A percentile compares a stretch with the other conserved stretches of the same genome.
These are phyloP conservation scores for Merops nubicus DNA, from an alignment of 2,113 vertebrate genomes.

Conservation along the genomic window DNA sequence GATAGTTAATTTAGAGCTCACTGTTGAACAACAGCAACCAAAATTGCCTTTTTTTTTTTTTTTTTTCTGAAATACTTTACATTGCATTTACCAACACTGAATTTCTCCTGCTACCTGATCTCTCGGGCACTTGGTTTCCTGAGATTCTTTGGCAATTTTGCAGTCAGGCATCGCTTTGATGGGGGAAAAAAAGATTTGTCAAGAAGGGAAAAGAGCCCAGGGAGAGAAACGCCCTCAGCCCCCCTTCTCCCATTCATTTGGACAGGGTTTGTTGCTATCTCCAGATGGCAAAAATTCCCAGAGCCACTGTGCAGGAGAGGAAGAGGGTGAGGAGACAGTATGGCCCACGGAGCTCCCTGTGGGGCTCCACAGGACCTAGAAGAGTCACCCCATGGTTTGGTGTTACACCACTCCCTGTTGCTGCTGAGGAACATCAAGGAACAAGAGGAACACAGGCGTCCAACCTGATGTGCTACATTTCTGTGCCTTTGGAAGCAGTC, in stretches of 20 bases:
- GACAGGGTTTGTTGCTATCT: background rate
- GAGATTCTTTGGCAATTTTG: constrained; percentile 1
- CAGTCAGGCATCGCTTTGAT: background rate
- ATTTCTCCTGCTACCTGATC: background rate
- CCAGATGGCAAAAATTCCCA: background rate
- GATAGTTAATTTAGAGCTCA: background rate
- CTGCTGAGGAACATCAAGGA: background rate
- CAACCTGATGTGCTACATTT: accelerated
- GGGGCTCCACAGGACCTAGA: background rate
- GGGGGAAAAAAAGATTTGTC: background rate
- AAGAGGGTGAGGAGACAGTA: background rate
- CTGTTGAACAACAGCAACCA: background rate
- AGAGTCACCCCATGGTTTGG: background rate
- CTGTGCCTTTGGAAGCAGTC: background rate
- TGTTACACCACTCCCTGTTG: background rate
- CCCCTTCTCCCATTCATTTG: background rate
- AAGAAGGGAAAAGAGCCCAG: background rate
- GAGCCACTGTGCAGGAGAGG: background rate
- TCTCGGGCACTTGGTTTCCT: background rate
- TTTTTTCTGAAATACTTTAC: background rate
- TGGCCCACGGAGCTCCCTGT: background rate
- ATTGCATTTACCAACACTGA: background rate
- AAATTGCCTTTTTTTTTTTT: background rate
- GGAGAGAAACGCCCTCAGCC: background rate
- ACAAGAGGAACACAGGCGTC: background rate